Conservation (phyloP, 2,113 vertebrate species). For the Pomatostomus ruficeps region DNA sequence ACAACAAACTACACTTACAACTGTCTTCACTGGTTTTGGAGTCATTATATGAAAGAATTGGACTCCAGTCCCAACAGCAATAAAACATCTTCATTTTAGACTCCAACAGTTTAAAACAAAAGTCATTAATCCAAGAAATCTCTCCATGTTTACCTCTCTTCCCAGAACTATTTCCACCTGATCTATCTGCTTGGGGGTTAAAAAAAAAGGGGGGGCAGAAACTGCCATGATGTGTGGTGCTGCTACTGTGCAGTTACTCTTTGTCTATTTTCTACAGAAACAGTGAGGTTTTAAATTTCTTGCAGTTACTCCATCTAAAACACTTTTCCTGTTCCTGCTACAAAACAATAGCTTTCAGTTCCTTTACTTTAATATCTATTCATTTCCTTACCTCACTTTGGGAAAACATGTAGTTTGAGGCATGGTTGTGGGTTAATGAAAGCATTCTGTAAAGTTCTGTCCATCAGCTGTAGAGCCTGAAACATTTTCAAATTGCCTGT, state of each 20-base stretch:
- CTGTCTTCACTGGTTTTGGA: not conserved
- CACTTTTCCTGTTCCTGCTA: not conserved
- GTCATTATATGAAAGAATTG: not conserved
- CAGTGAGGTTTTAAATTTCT: not conserved
- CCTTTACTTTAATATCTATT: not conserved
- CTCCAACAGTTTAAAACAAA: not conserved
- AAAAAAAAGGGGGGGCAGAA: fast-evolving
- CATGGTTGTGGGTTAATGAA: not conserved
- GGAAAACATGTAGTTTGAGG: not conserved
- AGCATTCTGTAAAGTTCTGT: not conserved
- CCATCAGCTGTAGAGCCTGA: not conserved
- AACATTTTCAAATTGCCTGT: not conserved
- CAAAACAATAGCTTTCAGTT: not conserved
- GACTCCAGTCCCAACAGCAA: not conserved
- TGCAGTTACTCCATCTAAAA: not conserved
- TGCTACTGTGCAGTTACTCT: not conserved
- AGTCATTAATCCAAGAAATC: not conserved
- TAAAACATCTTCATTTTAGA: not conserved
- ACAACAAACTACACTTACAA: not conserved
- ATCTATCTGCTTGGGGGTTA: not conserved
- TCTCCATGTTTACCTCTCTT: not conserved
- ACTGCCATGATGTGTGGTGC: not conserved
- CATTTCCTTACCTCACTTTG: not conserved
- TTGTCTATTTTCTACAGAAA: not conserved
- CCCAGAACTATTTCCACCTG: not conserved